Evolutionary conservation across 2,113 vertebrate genomes (phyloP).

Genomic region (Hoplias malabaricus): DNA sequence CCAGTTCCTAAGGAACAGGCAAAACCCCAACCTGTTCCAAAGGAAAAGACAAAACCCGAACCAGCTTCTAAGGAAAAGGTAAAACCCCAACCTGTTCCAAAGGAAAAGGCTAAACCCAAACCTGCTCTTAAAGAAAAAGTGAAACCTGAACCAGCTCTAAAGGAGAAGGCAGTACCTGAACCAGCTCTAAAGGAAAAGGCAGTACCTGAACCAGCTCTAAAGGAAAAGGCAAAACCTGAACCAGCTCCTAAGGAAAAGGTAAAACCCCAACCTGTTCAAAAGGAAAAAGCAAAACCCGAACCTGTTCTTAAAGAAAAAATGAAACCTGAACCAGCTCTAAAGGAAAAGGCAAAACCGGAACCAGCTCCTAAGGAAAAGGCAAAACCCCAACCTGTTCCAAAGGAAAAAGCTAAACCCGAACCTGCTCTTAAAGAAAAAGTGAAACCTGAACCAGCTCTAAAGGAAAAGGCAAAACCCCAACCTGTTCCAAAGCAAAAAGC

Average conservation of each 20-base stretch:
- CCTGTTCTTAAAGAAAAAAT: slow-evolving; percentile 19
- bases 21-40: not conserved
- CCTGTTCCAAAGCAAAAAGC: slow-evolving; percentile 18
- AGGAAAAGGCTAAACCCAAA: not conserved
- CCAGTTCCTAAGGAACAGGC: not conserved
- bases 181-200: not conserved
- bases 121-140: slow-evolving; percentile 4
- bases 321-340: slow-evolving; percentile 2
- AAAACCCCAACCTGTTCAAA: not conserved
- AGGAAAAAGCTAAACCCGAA: slow-evolving; percentile 37
- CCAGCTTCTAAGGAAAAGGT: not conserved
- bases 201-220: slow-evolving; percentile 12
- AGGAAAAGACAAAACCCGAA: not conserved
- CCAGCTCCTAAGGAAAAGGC: not conserved
- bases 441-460: not conserved
- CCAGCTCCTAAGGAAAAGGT: slow-evolving; percentile 11
- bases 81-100: not conserved
- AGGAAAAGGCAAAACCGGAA: not conserved
- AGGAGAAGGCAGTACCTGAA: slow-evolving; percentile 1
- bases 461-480: slow-evolving; percentile 16
- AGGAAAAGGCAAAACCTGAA: not conserved
- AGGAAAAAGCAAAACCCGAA: not conserved
- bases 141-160: slow-evolving; percentile 4
- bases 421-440: not conserved
- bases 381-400: not conserved